These are phyloP conservation scores for Drosophila mulleri DNA, from an alignment of 2,888 invertebrate genomes.

Conservation along the genomic window DNA sequence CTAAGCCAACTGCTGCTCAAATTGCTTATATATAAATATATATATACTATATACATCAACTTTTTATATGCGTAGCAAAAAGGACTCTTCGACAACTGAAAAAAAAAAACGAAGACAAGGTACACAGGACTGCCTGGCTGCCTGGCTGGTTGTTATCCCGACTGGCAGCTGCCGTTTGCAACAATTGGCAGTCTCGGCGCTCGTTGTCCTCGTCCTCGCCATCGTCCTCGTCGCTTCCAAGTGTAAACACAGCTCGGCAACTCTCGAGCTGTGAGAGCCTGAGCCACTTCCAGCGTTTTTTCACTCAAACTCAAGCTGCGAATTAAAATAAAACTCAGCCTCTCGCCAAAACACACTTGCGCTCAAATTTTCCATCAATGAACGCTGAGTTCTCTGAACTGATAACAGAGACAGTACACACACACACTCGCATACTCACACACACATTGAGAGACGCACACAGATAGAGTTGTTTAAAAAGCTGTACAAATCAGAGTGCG, in stretches of 20 bases:
- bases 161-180: slow-evolving; percentile 65
- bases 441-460: slow-evolving; percentile 23
- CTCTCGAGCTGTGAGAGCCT: slow-evolving; percentile 32
- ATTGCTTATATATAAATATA: slow-evolving; percentile 69
- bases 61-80: slow-evolving; percentile 9
- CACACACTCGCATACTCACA: slow-evolving; percentile 16
- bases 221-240: slow-evolving; percentile 57
- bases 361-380: slow-evolving; percentile 76
- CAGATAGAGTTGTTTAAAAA: slow-evolving; percentile 58
- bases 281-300: slow-evolving; percentile 35
- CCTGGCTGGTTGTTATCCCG: slow-evolving; percentile 27
- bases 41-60: slow-evolving; percentile 39
- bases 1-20: slow-evolving; percentile 45
- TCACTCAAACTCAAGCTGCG: slow-evolving; percentile 56
- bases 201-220: slow-evolving; percentile 29
- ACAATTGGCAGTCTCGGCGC: slow-evolving; percentile 78
- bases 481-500: slow-evolving; percentile 43
- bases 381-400: slow-evolving; percentile 67
- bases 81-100: slow-evolving; percentile 10
- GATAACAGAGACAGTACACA: slow-evolving; percentile 55
- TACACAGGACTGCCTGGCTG: slow-evolving; percentile 41
- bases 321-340: slow-evolving; percentile 39
- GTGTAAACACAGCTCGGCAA: slow-evolving; percentile 68
- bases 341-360: slow-evolving; percentile 18
- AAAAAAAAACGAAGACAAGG: slow-evolving; percentile 26